Conservation (phyloP, 2,797 vertebrate genomes). For the Monodelphis domestica region DNA sequence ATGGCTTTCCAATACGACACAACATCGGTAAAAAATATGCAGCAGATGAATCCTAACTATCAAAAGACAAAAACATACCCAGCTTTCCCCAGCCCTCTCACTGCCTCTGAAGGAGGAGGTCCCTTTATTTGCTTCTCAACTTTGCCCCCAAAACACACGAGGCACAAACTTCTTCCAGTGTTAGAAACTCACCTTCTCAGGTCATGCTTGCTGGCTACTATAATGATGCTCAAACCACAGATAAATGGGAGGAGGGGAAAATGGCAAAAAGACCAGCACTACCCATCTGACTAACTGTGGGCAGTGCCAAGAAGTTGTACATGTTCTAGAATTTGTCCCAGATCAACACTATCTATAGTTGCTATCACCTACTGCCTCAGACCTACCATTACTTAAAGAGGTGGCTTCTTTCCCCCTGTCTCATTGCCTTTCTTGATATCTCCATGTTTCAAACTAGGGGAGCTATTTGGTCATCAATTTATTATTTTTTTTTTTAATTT, state of each 20-base stretch:
- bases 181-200: background rate
- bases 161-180: background rate
- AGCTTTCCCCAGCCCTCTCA: background rate
- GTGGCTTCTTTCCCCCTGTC: background rate
- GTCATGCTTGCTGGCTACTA: background rate
- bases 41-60: conserved; percentile 15
- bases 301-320: background rate
- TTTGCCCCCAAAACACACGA: background rate
- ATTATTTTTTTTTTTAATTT: conserved; percentile 1
- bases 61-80: background rate
- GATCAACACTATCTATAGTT: background rate
- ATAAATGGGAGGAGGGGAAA: background rate
- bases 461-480: background rate
- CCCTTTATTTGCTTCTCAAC: background rate
- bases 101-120: background rate
- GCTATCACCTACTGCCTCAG: conserved; percentile 38
- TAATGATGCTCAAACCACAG: conserved; percentile 11
- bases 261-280: background rate
- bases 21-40: background rate
- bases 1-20: conserved; percentile 33
- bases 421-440: conserved; percentile 10
- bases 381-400: background rate
- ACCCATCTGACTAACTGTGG: background rate
- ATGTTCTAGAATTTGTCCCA: conserved; percentile 33
- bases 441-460: conserved; percentile 43